These are phyloP conservation scores for Calonectris borealis DNA, from an alignment of 2,113 vertebrate genomes.

Conservation along the genomic window DNA sequence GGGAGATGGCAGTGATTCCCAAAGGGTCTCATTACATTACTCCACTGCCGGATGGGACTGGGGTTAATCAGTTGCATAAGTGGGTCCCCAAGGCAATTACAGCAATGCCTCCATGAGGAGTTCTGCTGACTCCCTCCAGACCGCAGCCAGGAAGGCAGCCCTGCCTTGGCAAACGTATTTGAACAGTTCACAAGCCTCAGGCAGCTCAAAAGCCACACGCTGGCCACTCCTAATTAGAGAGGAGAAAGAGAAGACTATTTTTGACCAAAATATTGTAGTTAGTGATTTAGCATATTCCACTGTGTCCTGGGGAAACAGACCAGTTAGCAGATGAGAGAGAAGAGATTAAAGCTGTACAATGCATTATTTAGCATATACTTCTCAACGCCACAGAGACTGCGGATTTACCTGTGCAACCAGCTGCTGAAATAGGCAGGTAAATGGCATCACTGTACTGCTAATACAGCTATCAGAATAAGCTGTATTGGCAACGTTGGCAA, in stretches of 20 bases:
- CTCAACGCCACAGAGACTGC: background rate
- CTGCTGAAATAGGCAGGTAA: background rate
- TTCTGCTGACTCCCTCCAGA: background rate
- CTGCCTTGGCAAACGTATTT: background rate
- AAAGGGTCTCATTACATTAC: background rate
- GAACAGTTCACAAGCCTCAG: background rate
- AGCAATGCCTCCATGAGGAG: background rate
- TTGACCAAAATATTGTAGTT: background rate
- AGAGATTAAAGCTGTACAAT: background rate
- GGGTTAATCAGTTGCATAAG: background rate
- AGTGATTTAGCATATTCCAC: background rate
- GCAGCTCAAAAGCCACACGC: background rate
- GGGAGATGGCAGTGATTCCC: background rate
- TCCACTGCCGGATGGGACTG: background rate
- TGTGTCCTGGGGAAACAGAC: background rate
- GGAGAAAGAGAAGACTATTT: background rate
- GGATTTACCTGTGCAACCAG: background rate
- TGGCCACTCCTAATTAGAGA: background rate
- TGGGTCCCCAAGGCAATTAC: background rate
- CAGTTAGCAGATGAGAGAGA: background rate
- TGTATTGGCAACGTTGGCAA: background rate
- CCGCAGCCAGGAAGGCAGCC: background rate
- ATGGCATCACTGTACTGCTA: background rate
- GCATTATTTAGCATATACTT: background rate
- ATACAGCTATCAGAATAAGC: background rate